phyloP scores from a whole-genome alignment of 2,888 invertebrate genomes.

The Cotesia congregata region DNA sequence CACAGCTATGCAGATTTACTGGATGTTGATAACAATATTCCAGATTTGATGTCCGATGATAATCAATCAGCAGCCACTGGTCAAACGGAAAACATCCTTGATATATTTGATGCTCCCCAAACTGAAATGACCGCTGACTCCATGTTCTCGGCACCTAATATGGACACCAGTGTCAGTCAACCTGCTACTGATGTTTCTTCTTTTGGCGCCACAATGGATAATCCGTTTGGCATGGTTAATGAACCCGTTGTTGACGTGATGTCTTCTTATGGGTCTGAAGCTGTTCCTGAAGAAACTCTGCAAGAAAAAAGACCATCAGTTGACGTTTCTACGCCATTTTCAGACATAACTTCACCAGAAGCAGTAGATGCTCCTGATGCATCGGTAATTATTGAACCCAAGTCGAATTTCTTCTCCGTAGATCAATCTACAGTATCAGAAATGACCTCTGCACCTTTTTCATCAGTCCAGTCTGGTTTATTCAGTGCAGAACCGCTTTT shows the following conservation, averaged over 20 bases:
- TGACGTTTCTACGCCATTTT: constrained; percentile 10
- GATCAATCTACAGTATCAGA: constrained; percentile 46
- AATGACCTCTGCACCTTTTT: constrained; percentile 39
- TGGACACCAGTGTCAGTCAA: constrained; percentile 46
- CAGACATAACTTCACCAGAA: background rate
- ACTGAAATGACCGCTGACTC: constrained; percentile 51
- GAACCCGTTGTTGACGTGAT: constrained; percentile 22
- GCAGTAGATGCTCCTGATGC: constrained; percentile 32
- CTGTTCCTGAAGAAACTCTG: constrained; percentile 44
- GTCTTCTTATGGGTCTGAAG: constrained; percentile 33
- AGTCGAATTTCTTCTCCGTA: constrained; percentile 53
- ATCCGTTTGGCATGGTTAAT: constrained; percentile 55
- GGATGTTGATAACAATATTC: constrained; percentile 72
- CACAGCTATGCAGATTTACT: constrained; percentile 76
- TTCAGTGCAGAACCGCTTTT: constrained; percentile 49
- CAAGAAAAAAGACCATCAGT: constrained; percentile 52
- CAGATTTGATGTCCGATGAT: constrained; percentile 67
- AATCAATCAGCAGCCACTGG: constrained; percentile 38
- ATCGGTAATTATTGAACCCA: constrained; percentile 39
- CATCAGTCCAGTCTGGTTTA: constrained; percentile 41
- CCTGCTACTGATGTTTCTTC: constrained; percentile 49
- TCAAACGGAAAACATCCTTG: constrained; percentile 60
- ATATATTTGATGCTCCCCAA: constrained; percentile 64
- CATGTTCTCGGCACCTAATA: constrained; percentile 52
- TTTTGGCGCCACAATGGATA: constrained; percentile 54